Evolutionary conservation across 2,888 invertebrate species (phyloP).

Genomic region (Aphodius sticticus): DNA sequence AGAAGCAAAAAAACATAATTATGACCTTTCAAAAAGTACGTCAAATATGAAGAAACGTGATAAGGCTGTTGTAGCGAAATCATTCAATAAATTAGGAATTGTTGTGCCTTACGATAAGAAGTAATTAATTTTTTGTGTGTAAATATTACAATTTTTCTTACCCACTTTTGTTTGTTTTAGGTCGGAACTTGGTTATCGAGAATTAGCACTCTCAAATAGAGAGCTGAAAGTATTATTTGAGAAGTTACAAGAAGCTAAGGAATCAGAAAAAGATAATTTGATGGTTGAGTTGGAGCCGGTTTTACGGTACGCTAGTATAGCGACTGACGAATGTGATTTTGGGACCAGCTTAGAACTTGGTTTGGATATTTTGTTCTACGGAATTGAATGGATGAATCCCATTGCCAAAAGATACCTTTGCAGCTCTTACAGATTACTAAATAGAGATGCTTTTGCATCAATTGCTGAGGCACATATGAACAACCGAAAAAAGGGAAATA

Average conservation of each 20-base stretch:
- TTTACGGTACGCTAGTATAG: slow-evolving; percentile 85
- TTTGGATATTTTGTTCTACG: slow-evolving; percentile 83
- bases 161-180: slow-evolving; percentile 43
- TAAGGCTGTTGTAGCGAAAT: slow-evolving; percentile 70
- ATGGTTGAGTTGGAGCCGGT: slow-evolving; percentile 81
- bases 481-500: slow-evolving; percentile 68
- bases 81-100: slow-evolving; percentile 84
- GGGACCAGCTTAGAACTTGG: slow-evolving; percentile 92
- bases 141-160: not conserved
- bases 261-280: slow-evolving; percentile 67
- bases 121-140: slow-evolving; percentile 45
- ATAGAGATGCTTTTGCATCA: slow-evolving; percentile 74
- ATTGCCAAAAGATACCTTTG: slow-evolving; percentile 71
- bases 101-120: slow-evolving; percentile 85
- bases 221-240: slow-evolving; percentile 72
- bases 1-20: slow-evolving; percentile 69
- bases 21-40: slow-evolving; percentile 67
- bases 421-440: slow-evolving; percentile 79
- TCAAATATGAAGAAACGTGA: slow-evolving; percentile 69
- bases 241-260: slow-evolving; percentile 68
- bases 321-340: slow-evolving; percentile 94
- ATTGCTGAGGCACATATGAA: slow-evolving; percentile 81
- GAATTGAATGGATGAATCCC: slow-evolving; percentile 72
- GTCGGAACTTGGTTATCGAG: slow-evolving; percentile 86
- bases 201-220: slow-evolving; percentile 55